Conservation (phyloP, 2,113 vertebrate species). For the Pteruthius melanotis region DNA sequence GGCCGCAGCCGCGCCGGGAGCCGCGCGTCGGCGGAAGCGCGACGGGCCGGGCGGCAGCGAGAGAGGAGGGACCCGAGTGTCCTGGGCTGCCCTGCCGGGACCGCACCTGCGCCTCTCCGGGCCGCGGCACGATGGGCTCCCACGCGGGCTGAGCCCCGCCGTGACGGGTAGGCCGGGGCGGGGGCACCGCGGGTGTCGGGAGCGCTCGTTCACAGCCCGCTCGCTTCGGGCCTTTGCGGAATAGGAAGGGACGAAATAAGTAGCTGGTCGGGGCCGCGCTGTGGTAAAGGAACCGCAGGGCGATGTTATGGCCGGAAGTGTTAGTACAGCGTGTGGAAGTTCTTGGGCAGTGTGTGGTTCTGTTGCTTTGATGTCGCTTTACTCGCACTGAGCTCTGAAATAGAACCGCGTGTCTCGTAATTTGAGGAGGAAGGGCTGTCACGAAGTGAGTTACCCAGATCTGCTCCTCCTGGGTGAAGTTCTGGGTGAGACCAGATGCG, state of each 20-base stretch:
- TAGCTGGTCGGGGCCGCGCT: not conserved
- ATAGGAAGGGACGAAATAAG: accelerated
- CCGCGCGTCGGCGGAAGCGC: too few relatives aligned
- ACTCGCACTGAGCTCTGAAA: accelerated
- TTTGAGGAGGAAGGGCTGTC: not conserved
- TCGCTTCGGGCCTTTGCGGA: not conserved
- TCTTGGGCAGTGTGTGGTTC: accelerated
- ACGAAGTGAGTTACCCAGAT: accelerated
- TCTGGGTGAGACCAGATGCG: not conserved
- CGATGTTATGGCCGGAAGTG: accelerated
- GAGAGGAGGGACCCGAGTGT: accelerated
- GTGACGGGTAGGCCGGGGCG: not conserved
- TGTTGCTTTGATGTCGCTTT: accelerated
- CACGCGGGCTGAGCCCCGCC: not conserved
- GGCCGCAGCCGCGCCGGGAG: too few relatives aligned
- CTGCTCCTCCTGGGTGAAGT: not conserved
- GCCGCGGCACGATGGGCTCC: not conserved
- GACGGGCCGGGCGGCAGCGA: not conserved
- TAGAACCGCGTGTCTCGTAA: accelerated
- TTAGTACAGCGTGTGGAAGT: accelerated
- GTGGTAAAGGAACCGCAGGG: accelerated
- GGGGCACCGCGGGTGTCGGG: not conserved
- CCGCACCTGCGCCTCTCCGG: not conserved
- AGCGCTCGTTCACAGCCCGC: accelerated
- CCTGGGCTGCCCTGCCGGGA: too few relatives aligned